A percentile compares a stretch with the other conserved stretches of the same genome.
These are phyloP conservation scores for Limenitis camilla DNA, from an alignment of 2,888 invertebrate genomes.

Conservation along the genomic window DNA sequence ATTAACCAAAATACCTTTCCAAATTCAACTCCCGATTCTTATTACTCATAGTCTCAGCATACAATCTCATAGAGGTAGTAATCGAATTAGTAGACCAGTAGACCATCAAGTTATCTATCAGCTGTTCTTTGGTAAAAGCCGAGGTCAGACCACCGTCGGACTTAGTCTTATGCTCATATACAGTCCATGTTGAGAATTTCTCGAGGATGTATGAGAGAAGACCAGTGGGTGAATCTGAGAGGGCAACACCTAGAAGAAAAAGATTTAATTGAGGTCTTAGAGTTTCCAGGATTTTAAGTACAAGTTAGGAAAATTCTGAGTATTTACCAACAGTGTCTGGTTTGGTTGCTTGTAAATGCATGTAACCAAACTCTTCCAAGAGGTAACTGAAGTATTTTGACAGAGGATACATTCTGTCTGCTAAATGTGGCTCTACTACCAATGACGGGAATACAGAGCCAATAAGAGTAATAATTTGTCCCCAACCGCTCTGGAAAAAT, in stretches of 20 bases:
- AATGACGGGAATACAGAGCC: constrained; percentile 68
- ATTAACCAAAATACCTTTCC: constrained; percentile 2
- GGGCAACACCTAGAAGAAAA: constrained; percentile 37
- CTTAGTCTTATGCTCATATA: constrained; percentile 52
- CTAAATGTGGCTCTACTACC: constrained; percentile 62
- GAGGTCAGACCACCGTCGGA: constrained; percentile 80
- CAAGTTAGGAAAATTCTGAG: constrained; percentile 23
- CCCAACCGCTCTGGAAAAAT: constrained; percentile 32
- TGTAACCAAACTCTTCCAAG: constrained; percentile 43
- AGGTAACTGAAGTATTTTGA: constrained; percentile 31
- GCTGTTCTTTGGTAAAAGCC: constrained; percentile 78
- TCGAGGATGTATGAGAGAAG: constrained; percentile 89
- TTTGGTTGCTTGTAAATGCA: constrained; percentile 89
- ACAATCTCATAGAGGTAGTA: constrained; percentile 83
- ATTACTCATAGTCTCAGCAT: constrained; percentile 72
- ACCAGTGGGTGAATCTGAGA: constrained; percentile 85
- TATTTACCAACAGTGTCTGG: constrained; percentile 80
- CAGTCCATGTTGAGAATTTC: constrained; percentile 88
- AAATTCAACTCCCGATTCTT: constrained; percentile 1
- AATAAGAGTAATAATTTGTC: constrained; percentile 37
- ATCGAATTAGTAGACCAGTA: constrained; percentile 87
- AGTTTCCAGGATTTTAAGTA: background rate
- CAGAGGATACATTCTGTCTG: constrained; percentile 67
- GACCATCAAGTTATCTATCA: constrained; percentile 83
- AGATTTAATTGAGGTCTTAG: background rate